Conservation (phyloP, 2,888 invertebrate species). For the Drosophila mulleri region DNA sequence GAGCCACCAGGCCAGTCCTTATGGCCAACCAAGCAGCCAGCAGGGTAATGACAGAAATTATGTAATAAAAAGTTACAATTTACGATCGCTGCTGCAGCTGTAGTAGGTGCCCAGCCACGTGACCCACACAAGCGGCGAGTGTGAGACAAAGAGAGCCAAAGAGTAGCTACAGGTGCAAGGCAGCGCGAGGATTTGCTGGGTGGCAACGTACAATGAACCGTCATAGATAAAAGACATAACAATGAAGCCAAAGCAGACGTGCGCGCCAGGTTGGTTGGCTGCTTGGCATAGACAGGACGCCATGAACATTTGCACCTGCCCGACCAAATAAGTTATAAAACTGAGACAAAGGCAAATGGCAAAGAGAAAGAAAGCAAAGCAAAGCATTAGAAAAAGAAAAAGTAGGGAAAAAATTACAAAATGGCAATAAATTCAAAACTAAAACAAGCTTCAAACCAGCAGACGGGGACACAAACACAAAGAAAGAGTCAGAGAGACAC, state of each 20-base stretch:
- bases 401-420: slow-evolving; percentile 63
- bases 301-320: slow-evolving; percentile 74
- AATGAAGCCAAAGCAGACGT: slow-evolving; percentile 80
- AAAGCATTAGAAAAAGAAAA: slow-evolving; percentile 7
- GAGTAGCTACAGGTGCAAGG: slow-evolving; percentile 62
- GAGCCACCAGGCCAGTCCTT: slow-evolving; percentile 50
- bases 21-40: slow-evolving; percentile 52
- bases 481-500: slow-evolving; percentile 12
- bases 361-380: slow-evolving; percentile 35
- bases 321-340: slow-evolving; percentile 75
- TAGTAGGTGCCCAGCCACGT: slow-evolving; percentile 52
- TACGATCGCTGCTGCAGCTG: slow-evolving; percentile 69
- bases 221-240: slow-evolving; percentile 79
- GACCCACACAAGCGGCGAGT: slow-evolving; percentile 51
- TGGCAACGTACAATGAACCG: slow-evolving; percentile 73
- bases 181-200: not conserved
- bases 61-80: slow-evolving; percentile 83
- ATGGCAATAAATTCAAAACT: slow-evolving; percentile 81
- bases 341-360: slow-evolving; percentile 65
- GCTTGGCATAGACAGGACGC: slow-evolving; percentile 46
- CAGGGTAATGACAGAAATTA: slow-evolving; percentile 82
- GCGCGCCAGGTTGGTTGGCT: slow-evolving; percentile 43
- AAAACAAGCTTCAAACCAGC: slow-evolving; percentile 65
- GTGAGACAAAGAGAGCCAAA: slow-evolving; percentile 2
- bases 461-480: not conserved